Base-by-base conservation (phyloP, 2,888 invertebrate genomes). In the Ramazzottius varieornatus region DNA sequence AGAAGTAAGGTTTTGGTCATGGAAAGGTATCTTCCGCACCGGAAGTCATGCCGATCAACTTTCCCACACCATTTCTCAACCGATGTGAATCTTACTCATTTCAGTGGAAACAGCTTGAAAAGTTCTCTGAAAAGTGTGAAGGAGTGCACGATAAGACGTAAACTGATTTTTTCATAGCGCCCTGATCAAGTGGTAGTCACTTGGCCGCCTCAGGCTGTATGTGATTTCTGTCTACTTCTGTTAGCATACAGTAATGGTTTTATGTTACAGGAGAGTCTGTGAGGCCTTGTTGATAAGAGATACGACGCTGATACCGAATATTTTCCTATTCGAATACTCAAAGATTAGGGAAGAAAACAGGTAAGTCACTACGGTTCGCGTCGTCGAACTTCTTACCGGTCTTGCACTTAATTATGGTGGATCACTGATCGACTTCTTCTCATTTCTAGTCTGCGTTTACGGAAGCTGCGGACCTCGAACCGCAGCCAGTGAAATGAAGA, bases 291-390 rank as follows among this genome's bases (percentile, higher is more conserved):
- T 91, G 78, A 78, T 91, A 68, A 81, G 90, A 68, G 91, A 91
- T 74, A 88, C 88, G 46, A 88, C 89, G 1, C 78, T 89, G 67
- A 91, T 91, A 74, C 90, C 90, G 33, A 90, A 91, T 75, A 86
- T 91, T 29, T 75, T 90, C 69, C 90, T 89, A 88, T 91, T 91
- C 75, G 90, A 91, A 75, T 91, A 91, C 75, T 88, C 88, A 33
- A 86, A 86, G 69, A 84, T 86, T 66, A 80, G 88, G 69, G 84
- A 86, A 71, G 90, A 90, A 75, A 84, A 86, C 20, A 73, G 75
- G 75, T 76, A 69, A 68, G 67, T 65, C 40, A 8, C 40, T 54
- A 16, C 24, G 54, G 4, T 29, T 54, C 29, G 13, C 8, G 4
- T 54, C n/a, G 13, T 54, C 4, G 8, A 54, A 16, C 8, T 16